These are phyloP conservation scores for Calypte anna DNA, from an alignment of 2,113 vertebrate genomes.

Conservation along the genomic window DNA sequence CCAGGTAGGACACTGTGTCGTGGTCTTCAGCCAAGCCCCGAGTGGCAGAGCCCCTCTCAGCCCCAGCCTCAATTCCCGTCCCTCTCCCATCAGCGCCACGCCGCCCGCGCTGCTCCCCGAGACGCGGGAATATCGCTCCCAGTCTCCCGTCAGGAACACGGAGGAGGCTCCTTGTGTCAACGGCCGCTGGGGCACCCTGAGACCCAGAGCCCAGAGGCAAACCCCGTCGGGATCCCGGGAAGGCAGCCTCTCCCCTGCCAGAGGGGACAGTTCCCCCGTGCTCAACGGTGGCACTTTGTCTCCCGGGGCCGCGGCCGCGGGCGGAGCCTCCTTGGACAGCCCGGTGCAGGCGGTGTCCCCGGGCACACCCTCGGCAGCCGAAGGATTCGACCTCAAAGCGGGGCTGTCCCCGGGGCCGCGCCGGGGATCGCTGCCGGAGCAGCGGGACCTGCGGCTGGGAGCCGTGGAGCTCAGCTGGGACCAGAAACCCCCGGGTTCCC, in stretches of 20 bases:
- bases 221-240: conserved; percentile 83
- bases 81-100: conserved; percentile 95
- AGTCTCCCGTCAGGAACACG: conserved; percentile 87
- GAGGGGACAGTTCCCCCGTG: conserved; percentile 84
- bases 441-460: conserved; percentile 77
- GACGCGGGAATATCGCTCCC: conserved; percentile 88
- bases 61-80: conserved; percentile 95
- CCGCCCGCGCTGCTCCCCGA: conserved; percentile 89
- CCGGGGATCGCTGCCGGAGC: conserved; percentile 77
- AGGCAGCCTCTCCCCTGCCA: conserved; percentile 89
- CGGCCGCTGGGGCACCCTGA: conserved; percentile 94
- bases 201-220: conserved; percentile 84
- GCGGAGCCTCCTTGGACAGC: conserved; percentile 79
- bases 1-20: conserved; percentile 96
- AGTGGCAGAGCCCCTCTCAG: conserved; percentile 94
- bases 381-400: conserved; percentile 72
- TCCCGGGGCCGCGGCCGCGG: conserved; percentile 67
- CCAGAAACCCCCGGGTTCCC: conserved; percentile 61
- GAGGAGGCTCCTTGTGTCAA: conserved; percentile 97
- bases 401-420: conserved; percentile 49
- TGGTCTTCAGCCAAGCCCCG: conserved; percentile 98
- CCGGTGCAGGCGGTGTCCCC: conserved; percentile 87
- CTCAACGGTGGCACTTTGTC: conserved; percentile 89
- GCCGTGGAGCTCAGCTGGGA: conserved; percentile 88
- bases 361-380: conserved; percentile 73